phyloP scores from a whole-genome alignment of 2,888 invertebrate genomes.

The Meloe dianella region DNA sequence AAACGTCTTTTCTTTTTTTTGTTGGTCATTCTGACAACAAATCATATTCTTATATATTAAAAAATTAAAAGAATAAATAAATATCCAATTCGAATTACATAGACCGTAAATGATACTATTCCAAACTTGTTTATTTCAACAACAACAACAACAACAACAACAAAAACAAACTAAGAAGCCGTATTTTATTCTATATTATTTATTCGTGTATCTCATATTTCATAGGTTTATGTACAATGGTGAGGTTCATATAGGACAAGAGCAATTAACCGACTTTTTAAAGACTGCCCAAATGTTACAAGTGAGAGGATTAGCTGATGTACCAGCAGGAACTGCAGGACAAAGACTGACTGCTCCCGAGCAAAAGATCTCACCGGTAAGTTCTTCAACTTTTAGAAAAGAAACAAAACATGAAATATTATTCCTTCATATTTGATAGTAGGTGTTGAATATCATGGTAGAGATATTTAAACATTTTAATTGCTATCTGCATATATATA shows the following conservation, averaged over 20 bases:
- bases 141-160: conserved; percentile 6
- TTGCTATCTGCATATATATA: background rate
- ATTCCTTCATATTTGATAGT: background rate
- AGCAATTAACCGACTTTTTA: conserved; percentile 83
- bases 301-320: conserved; percentile 85
- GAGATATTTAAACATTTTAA: conserved; percentile 8
- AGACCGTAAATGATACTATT: conserved; percentile 11
- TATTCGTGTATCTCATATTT: conserved; percentile 20
- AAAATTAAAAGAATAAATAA: conserved; percentile 15
- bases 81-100: background rate
- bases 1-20: no score
- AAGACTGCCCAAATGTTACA: conserved; percentile 87
- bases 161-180: background rate
- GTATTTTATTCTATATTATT: background rate
- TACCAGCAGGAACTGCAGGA: conserved; percentile 62
- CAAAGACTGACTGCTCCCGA: conserved; percentile 59
- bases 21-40: background rate
- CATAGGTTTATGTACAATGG: conserved; percentile 89
- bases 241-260: conserved; percentile 88
- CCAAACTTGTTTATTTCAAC: conserved; percentile 31
- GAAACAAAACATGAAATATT: background rate
- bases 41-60: conserved; percentile 11
- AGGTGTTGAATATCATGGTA: conserved; percentile 4
- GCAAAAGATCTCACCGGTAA: conserved; percentile 76
- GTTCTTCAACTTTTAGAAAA: conserved; percentile 45